Conservation (phyloP, 2,113 vertebrate genomes). For the Nyctibius bracteatus region DNA sequence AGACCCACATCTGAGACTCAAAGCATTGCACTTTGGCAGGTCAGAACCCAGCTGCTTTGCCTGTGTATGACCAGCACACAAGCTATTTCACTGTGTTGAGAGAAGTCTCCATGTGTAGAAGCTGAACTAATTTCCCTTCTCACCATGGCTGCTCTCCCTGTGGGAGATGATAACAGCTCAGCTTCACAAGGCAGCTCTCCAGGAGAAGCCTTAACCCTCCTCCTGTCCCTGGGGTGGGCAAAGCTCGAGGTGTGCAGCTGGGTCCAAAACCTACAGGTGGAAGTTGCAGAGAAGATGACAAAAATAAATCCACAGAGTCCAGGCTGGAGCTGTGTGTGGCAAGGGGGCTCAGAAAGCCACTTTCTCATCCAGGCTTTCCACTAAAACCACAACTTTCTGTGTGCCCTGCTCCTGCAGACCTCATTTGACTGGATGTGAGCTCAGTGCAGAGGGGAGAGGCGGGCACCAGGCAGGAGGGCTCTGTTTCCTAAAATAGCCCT, state of each 20-base stretch:
- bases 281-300: background rate
- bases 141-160: background rate
- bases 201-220: background rate
- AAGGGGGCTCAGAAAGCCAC: background rate
- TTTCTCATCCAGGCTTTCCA: background rate
- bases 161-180: background rate
- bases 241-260: background rate
- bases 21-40: background rate
- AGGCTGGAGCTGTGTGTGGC: background rate
- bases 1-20: background rate
- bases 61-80: background rate
- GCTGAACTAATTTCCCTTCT: background rate
- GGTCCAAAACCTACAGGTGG: background rate
- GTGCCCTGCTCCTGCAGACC: background rate
- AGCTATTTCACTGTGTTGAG: background rate
- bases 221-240: background rate
- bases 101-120: background rate
- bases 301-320: background rate
- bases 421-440: background rate
- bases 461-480: background rate
- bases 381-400: background rate
- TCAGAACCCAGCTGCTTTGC: background rate
- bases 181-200: background rate
- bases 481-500: conserved; percentile 19
- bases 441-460: background rate